Evolutionary conservation across 2,888 invertebrate species (phyloP), one percentile per base, ranked within the genome.

Genomic region (Zaprionus lineosus): DNA sequence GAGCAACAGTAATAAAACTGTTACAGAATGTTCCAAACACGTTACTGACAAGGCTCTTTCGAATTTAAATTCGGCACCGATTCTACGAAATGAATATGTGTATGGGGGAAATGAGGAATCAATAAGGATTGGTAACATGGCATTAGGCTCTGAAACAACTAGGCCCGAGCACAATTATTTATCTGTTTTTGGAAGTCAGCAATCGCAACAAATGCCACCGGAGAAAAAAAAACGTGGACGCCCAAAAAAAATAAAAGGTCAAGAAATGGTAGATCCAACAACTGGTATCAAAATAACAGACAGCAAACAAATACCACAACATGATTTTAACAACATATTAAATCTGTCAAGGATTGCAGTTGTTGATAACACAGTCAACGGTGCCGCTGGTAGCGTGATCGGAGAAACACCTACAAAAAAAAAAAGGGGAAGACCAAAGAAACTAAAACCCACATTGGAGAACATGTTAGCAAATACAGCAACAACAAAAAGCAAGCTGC

Each of bases 141-240:
- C n/a, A 9, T 8, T 15, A 14, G 34, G 9, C n/a, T 18, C 8
- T 9, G 7, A 14, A 3, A 12, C 11, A 9, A 11, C 4, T 19
- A 53, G 40, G 8, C 37, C 56, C 14, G 66, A 74, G 2, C 55
- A 31, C 9, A 64, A 40, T 15, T 79, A 83, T 46, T 24, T 81
- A 15, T 43, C 67, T 0, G 58, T 67, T 5, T 77, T 68, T 16
- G 53, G 62, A 2, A 53, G 59, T 28, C 63, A 39, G 2, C 1
- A 46, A 94, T 14, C 19, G 3, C 50, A 64, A 4, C 62, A 57
- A n/a, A 57, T 59, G 7, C 90, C 66, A 51, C 94, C 95, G 0
- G 93, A 94, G 37, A 96, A 96, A 91, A 96, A 96, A 91, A 96
- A 96, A 89, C 92, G 96, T n/a, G 96, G 96, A 1, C 91, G 96